Evolutionary conservation across 2,113 vertebrate species (phyloP).

Genomic region (Menidia beryllina): DNA sequence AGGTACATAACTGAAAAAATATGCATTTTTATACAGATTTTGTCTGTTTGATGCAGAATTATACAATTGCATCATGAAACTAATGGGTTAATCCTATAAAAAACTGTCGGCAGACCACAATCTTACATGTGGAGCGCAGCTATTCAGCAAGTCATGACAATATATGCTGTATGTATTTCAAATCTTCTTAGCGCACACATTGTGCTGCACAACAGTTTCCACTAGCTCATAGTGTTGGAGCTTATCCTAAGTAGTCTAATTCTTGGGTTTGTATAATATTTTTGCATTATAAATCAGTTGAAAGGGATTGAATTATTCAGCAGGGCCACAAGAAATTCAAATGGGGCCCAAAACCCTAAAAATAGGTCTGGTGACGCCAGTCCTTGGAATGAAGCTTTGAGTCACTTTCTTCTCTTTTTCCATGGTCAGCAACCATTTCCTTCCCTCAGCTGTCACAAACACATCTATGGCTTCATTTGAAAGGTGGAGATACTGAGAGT

Average conservation of each 20-base stretch:
- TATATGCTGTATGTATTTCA: conserved; percentile 1
- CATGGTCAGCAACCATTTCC: conserved; percentile 25
- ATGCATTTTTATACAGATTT: neutral
- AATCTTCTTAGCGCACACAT: neutral
- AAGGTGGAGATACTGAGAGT: conserved; percentile 31
- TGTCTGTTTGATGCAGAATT: neutral
- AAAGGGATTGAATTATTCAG: conserved; percentile 57
- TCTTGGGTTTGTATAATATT: conserved; percentile 37
- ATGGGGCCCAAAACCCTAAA: conserved; percentile 42
- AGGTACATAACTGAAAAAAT: neutral
- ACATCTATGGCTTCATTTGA: conserved; percentile 26
- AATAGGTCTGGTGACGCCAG: conserved; percentile 46
- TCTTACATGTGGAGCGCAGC: neutral
- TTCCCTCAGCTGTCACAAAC: conserved; percentile 18
- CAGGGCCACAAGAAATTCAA: conserved; percentile 42
- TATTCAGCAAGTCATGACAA: neutral
- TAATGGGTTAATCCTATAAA: neutral
- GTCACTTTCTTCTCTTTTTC: conserved; percentile 23
- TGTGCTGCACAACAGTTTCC: conserved; percentile 15
- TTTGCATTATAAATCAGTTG: conserved; percentile 58
- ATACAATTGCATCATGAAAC: neutral
- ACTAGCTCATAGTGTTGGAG: neutral
- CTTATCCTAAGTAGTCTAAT: conserved; percentile 23
- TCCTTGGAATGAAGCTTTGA: conserved; percentile 19
- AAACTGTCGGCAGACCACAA: neutral